Conservation (phyloP, 2,113 vertebrate genomes). For the Corvus hawaiiensis region DNA sequence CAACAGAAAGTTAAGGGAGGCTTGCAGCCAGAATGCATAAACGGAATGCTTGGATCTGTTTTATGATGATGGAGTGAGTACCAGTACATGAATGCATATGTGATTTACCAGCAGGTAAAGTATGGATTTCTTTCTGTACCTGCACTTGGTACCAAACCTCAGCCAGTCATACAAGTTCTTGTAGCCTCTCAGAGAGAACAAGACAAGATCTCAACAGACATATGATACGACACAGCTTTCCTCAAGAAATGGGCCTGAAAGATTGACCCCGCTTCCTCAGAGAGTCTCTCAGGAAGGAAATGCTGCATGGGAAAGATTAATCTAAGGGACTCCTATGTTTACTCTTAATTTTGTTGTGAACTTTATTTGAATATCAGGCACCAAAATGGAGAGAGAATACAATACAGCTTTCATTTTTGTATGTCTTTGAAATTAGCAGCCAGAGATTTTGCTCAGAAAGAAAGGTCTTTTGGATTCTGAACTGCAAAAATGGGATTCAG, state of each 20-base stretch:
- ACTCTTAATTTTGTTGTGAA: neutral
- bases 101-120: neutral
- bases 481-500: neutral
- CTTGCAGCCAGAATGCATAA: neutral
- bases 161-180: neutral
- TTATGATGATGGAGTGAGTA: neutral
- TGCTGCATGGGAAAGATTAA: neutral
- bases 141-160: neutral
- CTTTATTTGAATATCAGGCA: neutral
- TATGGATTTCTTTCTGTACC: neutral
- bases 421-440: neutral
- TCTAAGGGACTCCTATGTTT: neutral
- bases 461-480: neutral
- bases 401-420: neutral
- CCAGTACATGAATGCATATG: no score
- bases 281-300: neutral
- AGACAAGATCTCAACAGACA: neutral
- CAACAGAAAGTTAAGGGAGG: neutral
- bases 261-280: neutral
- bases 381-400: neutral
- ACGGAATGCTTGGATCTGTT: neutral
- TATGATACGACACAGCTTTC: fast-evolving
- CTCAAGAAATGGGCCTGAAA: neutral
- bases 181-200: neutral
- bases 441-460: neutral